Evolutionary conservation across 2,888 invertebrate genomes (phyloP).

Genomic region (Rhimphoctona megacephalus): DNA sequence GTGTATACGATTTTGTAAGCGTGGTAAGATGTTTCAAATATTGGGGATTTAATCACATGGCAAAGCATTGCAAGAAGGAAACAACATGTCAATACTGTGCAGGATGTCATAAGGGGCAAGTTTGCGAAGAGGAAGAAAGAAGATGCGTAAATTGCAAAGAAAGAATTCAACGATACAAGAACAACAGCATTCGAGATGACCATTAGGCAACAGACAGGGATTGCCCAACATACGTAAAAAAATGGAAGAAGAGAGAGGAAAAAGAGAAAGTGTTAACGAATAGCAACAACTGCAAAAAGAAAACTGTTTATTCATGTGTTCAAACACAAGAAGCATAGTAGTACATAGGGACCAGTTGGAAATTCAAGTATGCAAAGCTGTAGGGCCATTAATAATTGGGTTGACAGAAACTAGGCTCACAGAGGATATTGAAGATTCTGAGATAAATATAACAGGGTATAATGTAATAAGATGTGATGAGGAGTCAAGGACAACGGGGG

Average conservation of each 20-base stretch:
- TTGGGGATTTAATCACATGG: conserved; percentile 33
- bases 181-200: conserved; percentile 1
- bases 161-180: conserved; percentile 2
- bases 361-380: conserved; percentile 28
- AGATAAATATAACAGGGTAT: conserved; percentile 47
- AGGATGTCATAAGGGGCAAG: neutral
- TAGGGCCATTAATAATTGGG: conserved; percentile 43
- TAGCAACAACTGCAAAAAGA: conserved; percentile 14
- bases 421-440: conserved; percentile 42
- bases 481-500: conserved; percentile 47
- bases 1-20: conserved; percentile 14
- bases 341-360: conserved; percentile 40
- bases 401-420: conserved; percentile 52
- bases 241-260: conserved; percentile 6
- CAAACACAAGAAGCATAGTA: conserved; percentile 46
- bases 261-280: neutral
- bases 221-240: conserved; percentile 10
- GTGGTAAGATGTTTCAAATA: conserved; percentile 41
- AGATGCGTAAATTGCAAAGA: conserved; percentile 32
- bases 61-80: conserved; percentile 32
- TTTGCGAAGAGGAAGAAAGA: neutral
- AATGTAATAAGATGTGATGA: conserved; percentile 41
- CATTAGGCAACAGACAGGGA: conserved; percentile 16
- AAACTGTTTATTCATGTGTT: neutral
- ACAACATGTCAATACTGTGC: conserved; percentile 25